Base-by-base conservation (phyloP, 92 coral and sea anemone genomes). In the Desmophyllum pertusum region DNA sequence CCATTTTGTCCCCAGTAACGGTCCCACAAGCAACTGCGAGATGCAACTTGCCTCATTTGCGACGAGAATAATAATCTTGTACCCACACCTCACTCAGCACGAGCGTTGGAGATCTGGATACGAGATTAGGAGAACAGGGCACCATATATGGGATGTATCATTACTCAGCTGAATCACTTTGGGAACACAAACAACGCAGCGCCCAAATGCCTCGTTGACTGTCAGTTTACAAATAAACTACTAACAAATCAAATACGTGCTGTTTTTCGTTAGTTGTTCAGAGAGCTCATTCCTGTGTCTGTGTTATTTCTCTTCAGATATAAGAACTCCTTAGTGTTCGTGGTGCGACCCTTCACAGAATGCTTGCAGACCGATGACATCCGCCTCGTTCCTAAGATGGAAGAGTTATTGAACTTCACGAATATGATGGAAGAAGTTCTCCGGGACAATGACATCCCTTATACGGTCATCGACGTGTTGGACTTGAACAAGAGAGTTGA, bases 271-370 rank as follows among this genome's bases (percentile, higher is more conserved):
- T 5, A 21, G 25, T 23, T 23, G 25, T 59, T 25, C 13, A 59
- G 33, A 8, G 27, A 7, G 31, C 15, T 8, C 0, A 25, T 25
- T 59, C 35, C 53, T 18, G 1, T 48, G 53, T 48, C 17, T 50
- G 53, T 71, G 4, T 15, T 41, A 15, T 33, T 39, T 65, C 30
- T 66, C 40, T 29, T 9, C 80, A 96, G 98, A 77, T 95, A 94
- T 85, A 92, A 76, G 78, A 81, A 90, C 41, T 90, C 98, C 41
- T 21, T 92, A 43, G 77, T 95, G 8, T 91, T 96, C 55, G 95
- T 94, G 11, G 80, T 96, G 73, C 88, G 88, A 43, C 99, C 98
- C 25, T 95, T 86, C 74, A 83, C 76, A 88, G 98, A 96, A 87
- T 96, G 99, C 85, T 36, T 94, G 13, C 48, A 81, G 5, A 87